phyloP scores from a whole-genome alignment of 2,113 vertebrate species.

The Danionella cerebrum region DNA sequence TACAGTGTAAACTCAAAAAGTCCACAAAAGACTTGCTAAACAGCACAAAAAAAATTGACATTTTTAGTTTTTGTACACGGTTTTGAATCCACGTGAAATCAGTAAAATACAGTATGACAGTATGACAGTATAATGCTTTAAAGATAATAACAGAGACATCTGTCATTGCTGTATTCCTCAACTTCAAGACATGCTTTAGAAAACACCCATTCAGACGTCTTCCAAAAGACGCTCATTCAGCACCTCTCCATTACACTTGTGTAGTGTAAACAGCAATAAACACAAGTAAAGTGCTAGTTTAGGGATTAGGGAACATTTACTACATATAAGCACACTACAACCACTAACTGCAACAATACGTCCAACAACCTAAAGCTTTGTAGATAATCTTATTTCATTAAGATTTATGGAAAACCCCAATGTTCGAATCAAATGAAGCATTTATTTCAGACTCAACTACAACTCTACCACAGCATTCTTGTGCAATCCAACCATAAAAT shows the following conservation, averaged over 20 bases:
- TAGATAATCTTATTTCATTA: background rate
- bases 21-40: no score
- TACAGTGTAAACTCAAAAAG: no score
- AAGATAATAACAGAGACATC: no score
- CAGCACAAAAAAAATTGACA: no score
- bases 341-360: background rate
- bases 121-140: no score
- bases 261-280: background rate
- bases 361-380: background rate
- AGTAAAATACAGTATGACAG: no score
- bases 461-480: background rate
- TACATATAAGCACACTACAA: background rate
- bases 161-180: slow-evolving; percentile 2
- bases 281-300: background rate
- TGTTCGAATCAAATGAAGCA: background rate
- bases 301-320: background rate
- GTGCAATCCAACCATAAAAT: background rate
- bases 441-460: background rate
- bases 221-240: background rate
- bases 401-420: background rate
- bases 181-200: background rate
- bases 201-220: background rate
- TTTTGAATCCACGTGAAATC: no score
- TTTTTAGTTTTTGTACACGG: no score
- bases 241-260: background rate